Conservation (phyloP, 2,888 invertebrate species). For the Dexiosoma caninum region DNA sequence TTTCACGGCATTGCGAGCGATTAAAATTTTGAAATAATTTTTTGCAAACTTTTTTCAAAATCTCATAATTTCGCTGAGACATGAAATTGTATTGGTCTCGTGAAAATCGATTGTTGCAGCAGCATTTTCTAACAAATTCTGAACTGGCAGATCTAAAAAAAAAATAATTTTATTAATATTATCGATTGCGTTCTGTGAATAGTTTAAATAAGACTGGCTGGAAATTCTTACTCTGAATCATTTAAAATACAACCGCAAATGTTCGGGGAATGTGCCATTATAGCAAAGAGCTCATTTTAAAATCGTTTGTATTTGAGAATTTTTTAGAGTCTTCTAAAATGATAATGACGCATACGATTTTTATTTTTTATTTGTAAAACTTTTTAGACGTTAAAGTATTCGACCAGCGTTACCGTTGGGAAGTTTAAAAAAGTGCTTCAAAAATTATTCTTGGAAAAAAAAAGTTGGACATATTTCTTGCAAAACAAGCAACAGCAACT, state of each 20-base stretch:
- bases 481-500: no score
- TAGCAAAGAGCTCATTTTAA: constrained; percentile 9
- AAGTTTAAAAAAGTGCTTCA: no score
- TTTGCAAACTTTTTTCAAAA: constrained; percentile 71
- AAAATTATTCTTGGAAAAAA: no score
- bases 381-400: no score
- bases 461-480: no score
- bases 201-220: no score
- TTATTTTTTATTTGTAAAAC: no score
- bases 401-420: no score
- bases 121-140: constrained; percentile 58
- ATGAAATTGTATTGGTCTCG: constrained; percentile 64
- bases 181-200: not conserved
- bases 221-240: not conserved
- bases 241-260: not conserved
- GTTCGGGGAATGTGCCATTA: constrained; percentile 19
- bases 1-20: constrained; percentile 68
- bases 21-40: constrained; percentile 69
- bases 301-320: not conserved
- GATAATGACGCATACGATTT: no score
- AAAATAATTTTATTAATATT: not conserved
- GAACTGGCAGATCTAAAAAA: constrained; percentile 67
- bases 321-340: no score
- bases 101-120: constrained; percentile 52
- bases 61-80: constrained; percentile 69